Percentiles rank a stretch among this genome's conserved stretches.
These are phyloP conservation scores for Eospalax fontanierii DNA, from an alignment of 2,797 vertebrate genomes.

Conservation along the genomic window DNA sequence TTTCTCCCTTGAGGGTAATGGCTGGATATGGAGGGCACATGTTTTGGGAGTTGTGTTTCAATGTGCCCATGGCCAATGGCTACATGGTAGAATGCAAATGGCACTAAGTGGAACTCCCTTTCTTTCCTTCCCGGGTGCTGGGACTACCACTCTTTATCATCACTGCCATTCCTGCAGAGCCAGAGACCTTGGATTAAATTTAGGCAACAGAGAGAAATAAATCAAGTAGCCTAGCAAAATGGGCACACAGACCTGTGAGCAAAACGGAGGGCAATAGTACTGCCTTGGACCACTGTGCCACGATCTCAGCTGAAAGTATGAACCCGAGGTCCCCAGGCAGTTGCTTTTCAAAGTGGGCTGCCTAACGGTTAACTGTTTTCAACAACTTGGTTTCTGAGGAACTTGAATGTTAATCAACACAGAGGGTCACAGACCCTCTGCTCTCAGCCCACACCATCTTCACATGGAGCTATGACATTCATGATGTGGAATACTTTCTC, in stretches of 20 bases:
- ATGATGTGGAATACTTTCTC: not conserved
- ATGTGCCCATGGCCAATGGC: not conserved
- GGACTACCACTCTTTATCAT: not conserved
- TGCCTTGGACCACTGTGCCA: not conserved
- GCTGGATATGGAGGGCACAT: not conserved
- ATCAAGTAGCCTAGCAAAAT: not conserved
- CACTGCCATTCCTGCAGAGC: not conserved
- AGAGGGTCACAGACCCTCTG: not conserved
- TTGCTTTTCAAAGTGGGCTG: not conserved
- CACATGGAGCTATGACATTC: not conserved
- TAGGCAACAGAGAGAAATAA: not conserved
- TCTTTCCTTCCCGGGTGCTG: not conserved
- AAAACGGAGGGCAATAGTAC: not conserved
- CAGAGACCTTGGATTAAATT: not conserved
- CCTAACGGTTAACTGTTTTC: not conserved
- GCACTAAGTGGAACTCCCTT: not conserved
- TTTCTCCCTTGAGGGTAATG: not conserved
- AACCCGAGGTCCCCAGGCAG: not conserved
- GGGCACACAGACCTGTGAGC: not conserved
- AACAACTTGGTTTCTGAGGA: not conserved
- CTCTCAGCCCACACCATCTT: not conserved
- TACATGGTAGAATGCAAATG: not conserved
- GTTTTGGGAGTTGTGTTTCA: not conserved
- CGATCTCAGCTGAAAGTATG: not conserved
- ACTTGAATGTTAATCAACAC: not conserved